These are phyloP conservation scores for Anableps anableps DNA, from an alignment of 2,797 vertebrate species.

Conservation along the genomic window DNA sequence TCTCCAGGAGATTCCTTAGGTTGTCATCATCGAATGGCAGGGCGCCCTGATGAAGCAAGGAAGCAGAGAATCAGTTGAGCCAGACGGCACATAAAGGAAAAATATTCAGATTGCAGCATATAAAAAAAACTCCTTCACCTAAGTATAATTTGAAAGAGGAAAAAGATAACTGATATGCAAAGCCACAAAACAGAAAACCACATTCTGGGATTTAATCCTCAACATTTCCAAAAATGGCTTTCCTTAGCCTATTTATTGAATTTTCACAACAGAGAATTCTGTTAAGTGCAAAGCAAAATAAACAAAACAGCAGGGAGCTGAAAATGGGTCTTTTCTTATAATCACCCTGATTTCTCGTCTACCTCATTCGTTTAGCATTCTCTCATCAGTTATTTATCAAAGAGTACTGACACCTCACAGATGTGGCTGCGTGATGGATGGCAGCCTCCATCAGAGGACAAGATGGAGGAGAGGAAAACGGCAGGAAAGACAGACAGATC, in stretches of 20 bases:
- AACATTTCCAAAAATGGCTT: constrained; percentile 28
- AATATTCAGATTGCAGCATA: not conserved
- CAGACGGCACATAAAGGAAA: constrained; percentile 19
- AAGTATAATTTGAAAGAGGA: constrained; percentile 12
- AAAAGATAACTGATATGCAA: constrained; percentile 33
- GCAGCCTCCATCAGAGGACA: constrained; percentile 59
- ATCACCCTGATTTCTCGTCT: constrained; percentile 73
- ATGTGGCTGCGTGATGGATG: constrained; percentile 79
- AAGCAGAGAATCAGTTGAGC: constrained; percentile 47
- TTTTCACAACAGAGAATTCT: constrained; percentile 50
- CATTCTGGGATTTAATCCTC: constrained; percentile 47
- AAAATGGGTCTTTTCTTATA: constrained; percentile 71
- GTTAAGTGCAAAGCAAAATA: constrained; percentile 53
- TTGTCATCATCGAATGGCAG: constrained; percentile 98
- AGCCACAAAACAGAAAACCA: constrained; percentile 39
- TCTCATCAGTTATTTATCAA: constrained; percentile 75
- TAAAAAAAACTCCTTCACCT: constrained; percentile 16
- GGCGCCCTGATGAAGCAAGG: constrained; percentile 85
- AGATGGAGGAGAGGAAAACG: constrained; percentile 47
- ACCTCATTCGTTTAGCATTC: constrained; percentile 67
- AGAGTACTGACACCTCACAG: constrained; percentile 72
- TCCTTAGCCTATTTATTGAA: constrained; percentile 26
- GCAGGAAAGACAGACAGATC: constrained; percentile 39
- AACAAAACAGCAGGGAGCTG: constrained; percentile 63
- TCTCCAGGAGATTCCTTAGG: constrained; percentile 96